Base-by-base conservation (phyloP, 2,888 invertebrate species). In the Unio delphinus region DNA sequence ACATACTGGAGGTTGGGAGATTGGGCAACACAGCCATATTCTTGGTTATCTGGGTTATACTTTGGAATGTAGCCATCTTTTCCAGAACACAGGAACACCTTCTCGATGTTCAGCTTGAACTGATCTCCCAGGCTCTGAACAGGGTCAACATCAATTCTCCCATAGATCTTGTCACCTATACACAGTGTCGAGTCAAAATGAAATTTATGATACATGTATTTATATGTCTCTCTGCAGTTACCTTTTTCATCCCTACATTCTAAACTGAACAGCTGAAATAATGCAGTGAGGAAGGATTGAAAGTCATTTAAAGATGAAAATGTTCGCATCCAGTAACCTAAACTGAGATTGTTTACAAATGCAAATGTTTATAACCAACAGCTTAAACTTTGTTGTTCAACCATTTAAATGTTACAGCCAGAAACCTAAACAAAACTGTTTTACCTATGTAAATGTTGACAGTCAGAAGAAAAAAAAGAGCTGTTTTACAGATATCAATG, bases 21-120 rank as follows among this genome's bases (percentile, higher is more conserved):
- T 26, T 85, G 76, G 1, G 86, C 86, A 8, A 88, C 80, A 72
- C 90, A 90, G 26, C 90, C 90, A 72, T 83, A 89, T 73, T 89
- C 87, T 28, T 79, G 75, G 55, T 83, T 83, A 30, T 79, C 82
- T 1, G 90, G 90, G 68, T 87, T 81, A 67, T 89, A 90, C 78
- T 87, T 89, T 23, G 90, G 90, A 67, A 90, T 83, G 78, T 89
- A 89, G 34, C 89, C 90, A 70, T 89, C 89, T 57, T 86, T 86
- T 3, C 90, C 90, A 11, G 89, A 83, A 72, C 90, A 90, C 23
- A 90, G 66, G 74, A 88, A 89, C 63, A 90, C 89, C 75, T 90
- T 89, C 77, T 90, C 89, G 5, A 90, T 76, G 45, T 76, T 81
- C 64, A 90, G 78, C 55, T 76, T 67, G 76, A 89, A 88, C 7